Base-by-base conservation (phyloP, 2,888 invertebrate genomes). In the Lithophane leautieri region DNA sequence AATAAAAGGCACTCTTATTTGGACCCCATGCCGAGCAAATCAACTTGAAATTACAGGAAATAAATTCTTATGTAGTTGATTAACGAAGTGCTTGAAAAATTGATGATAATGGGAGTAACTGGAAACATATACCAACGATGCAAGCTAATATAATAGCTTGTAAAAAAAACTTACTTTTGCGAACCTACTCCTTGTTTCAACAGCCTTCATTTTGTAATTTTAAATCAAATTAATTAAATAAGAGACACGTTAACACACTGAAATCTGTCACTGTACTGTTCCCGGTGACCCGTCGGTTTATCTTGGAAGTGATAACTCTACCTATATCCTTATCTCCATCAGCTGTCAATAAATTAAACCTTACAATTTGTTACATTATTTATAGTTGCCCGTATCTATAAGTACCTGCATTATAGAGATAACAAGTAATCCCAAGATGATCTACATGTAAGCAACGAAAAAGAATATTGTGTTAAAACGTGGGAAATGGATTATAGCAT, bases 271-370 rank as follows among this genome's bases (percentile, higher is more conserved):
- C 88, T 86, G 56, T 83, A 88, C 88, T 88, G 85, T 85, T 89
- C 69, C 88, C 86, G 84, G 81, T 90, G 86, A 89, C 87, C 89
- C 84, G 86, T 25, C 19, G 28, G 77, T 88, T 91, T 92, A 92
- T 91, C 91, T 87, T 87, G 77, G 70, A 78, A 85, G 85, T 89
- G 91, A 89, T 91, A 91, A 92, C 90, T 81, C 52, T 83, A 89
- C 86, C 81, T 90, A 89, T 22, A 72, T 81, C 81, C 89, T 92
- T 94, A 94, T 94, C 94, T 90, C 79, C 76, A 90, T 90, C 86
- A 85, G 82, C 87, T 89, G 91, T 91, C 92, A 92, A 92, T 93
- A 92, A 89, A 86, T 89, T 87, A 87, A 81, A 79, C 77, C 70
- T 76, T 78, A 84, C 34, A 71, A 76, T 70, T 72, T 65, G 66